These are phyloP conservation scores for Alethe diademata DNA, from an alignment of 2,113 vertebrate species.

Conservation along the genomic window DNA sequence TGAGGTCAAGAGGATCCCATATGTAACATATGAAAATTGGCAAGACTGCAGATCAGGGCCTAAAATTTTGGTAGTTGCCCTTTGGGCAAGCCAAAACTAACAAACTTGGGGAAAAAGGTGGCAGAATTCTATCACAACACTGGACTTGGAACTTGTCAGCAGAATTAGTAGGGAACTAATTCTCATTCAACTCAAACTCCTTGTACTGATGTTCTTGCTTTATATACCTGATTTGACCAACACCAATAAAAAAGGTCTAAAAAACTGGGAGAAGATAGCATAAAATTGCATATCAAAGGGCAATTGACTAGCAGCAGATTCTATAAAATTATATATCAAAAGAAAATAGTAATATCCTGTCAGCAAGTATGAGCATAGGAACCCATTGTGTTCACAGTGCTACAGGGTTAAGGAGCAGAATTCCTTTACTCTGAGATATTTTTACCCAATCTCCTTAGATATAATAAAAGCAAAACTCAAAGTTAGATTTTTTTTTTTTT, in stretches of 20 bases:
- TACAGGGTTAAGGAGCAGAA: neutral
- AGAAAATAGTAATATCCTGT: neutral
- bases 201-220: neutral
- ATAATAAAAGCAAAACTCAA: neutral
- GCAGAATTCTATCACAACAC: neutral
- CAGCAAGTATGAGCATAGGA: neutral
- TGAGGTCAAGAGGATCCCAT: neutral
- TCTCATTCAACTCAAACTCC: neutral
- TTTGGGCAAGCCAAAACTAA: neutral
- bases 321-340: constrained; percentile 26
- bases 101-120: neutral
- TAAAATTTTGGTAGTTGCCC: neutral
- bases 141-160: neutral
- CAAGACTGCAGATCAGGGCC: neutral
- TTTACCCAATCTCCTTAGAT: neutral
- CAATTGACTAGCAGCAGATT: neutral
- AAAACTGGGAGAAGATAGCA: neutral
- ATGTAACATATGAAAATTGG: neutral
- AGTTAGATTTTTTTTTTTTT: neutral
- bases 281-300: constrained; percentile 23
- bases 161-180: neutral
- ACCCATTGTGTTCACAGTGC: neutral
- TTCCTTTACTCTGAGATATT: neutral
- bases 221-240: neutral
- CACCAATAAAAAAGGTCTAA: neutral